Percentiles rank a stretch among this genome's conserved stretches.
Evolutionary conservation across 2,113 vertebrate species (phyloP).

Genomic region (Brachirus orientalis): DNA sequence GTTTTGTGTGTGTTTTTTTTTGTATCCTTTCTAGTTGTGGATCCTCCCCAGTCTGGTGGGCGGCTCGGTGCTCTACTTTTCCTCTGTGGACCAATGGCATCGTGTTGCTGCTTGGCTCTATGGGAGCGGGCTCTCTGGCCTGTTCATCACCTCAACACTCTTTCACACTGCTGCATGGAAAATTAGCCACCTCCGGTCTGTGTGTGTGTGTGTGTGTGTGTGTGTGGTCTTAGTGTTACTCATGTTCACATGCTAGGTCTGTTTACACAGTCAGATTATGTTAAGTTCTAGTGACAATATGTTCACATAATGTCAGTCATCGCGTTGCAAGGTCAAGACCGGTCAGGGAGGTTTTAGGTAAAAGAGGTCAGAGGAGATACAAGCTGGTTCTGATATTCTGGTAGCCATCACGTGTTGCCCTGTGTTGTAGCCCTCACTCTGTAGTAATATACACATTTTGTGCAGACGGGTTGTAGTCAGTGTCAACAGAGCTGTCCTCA

Average conservation of each 20-base stretch:
- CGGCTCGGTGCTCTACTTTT: conserved; percentile 88
- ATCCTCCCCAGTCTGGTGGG: conserved; percentile 92
- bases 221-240: conserved; percentile 21
- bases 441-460: too few relatives aligned
- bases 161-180: conserved; percentile 94
- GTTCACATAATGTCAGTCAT: not conserved
- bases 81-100: conserved; percentile 88
- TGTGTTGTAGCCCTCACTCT: too few relatives aligned
- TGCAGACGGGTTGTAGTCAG: too few relatives aligned
- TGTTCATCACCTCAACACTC: conserved; percentile 90
- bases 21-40: conserved; percentile 83
- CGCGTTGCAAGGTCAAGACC: not conserved
- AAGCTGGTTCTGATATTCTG: too few relatives aligned
- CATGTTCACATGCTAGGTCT: not conserved
- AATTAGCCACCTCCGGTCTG: conserved; percentile 90
- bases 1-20: not conserved
- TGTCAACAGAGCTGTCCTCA: too few relatives aligned
- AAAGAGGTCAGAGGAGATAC: not conserved
- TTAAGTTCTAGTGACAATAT: not conserved
- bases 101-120: conserved; percentile 90
- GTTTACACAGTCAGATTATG: conserved; percentile 1
- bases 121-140: conserved; percentile 88
- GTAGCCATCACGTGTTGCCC: too few relatives aligned
- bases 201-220: conserved; percentile 33
- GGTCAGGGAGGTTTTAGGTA: not conserved